Conservation (phyloP, 2,113 vertebrate genomes). For the Pungitius pungitius region DNA sequence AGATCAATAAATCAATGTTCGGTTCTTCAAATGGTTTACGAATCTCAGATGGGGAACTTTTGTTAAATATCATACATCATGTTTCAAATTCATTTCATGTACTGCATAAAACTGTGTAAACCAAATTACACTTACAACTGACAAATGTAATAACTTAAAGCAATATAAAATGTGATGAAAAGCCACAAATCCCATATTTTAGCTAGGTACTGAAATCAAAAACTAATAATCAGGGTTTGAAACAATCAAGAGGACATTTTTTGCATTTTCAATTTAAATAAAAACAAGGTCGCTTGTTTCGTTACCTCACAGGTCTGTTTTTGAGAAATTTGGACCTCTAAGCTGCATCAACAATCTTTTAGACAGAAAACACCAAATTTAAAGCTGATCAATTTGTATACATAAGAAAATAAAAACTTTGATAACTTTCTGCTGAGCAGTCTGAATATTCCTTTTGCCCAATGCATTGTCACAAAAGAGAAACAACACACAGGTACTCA, state of each 20-base stretch:
- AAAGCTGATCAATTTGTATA: conserved; percentile 29
- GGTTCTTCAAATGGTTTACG: conserved; percentile 42
- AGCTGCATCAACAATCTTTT: conserved; percentile 53
- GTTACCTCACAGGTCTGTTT: conserved; percentile 29
- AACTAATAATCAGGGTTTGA: conserved; percentile 26
- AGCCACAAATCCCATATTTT: conserved; percentile 51
- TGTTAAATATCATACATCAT: conserved; percentile 30
- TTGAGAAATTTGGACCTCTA: conserved; percentile 55
- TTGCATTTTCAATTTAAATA: conserved; percentile 64
- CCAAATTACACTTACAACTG: conserved; percentile 56
- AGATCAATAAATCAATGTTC: conserved; percentile 40
- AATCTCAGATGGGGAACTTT: conserved; percentile 22
- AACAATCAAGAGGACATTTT: conserved; percentile 41
- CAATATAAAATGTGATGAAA: conserved; percentile 59
- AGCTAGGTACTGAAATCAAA: conserved; percentile 46
- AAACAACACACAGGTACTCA: conserved; percentile 57
- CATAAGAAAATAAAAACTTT: background rate
- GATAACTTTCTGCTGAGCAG: conserved; percentile 22
- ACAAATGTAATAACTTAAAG: conserved; percentile 73
- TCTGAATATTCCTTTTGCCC: conserved; percentile 35
- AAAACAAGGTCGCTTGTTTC: conserved; percentile 36
- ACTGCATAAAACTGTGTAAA: conserved; percentile 68
- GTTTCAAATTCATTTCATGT: conserved; percentile 39
- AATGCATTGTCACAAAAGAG: conserved; percentile 50
- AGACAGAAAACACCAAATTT: conserved; percentile 19